These are phyloP conservation scores for Tiliacea aurago DNA, from an alignment of 2,888 invertebrate genomes.

Conservation along the genomic window DNA sequence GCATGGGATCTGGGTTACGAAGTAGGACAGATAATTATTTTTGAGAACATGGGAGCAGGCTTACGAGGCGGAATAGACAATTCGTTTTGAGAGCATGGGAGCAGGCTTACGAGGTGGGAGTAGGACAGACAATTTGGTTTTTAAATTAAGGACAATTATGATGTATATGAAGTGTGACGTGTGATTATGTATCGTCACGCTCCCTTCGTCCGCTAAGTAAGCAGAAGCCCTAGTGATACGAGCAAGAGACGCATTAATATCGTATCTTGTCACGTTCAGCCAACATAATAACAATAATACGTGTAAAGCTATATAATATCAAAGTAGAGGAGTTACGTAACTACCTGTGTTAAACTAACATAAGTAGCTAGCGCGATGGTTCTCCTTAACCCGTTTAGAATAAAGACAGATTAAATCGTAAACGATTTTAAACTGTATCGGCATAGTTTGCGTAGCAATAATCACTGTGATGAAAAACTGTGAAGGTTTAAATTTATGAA, in stretches of 20 bases:
- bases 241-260: conserved; percentile 36
- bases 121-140: conserved; percentile 8
- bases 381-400: background rate
- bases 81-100: no score
- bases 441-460: background rate
- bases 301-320: conserved; percentile 23
- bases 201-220: conserved; percentile 28
- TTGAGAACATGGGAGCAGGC: background rate
- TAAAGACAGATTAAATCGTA: background rate
- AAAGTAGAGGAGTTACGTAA: conserved; percentile 15
- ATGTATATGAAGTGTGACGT: conserved; percentile 30
- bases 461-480: background rate
- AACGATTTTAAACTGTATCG: background rate
- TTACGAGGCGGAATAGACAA: conserved; percentile 6
- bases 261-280: conserved; percentile 50
- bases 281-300: conserved; percentile 38
- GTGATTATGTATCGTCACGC: conserved; percentile 41
- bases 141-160: conserved; percentile 12
- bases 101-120: no score
- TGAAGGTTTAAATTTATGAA: no score
- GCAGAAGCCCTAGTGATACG: conserved; percentile 46
- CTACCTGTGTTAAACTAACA: conserved; percentile 13
- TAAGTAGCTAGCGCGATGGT: conserved; percentile 12
- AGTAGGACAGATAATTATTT: no score
- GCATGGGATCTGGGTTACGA: no score